Base-by-base conservation (phyloP, 2,888 invertebrate species). In the Amphipoea oculea region DNA sequence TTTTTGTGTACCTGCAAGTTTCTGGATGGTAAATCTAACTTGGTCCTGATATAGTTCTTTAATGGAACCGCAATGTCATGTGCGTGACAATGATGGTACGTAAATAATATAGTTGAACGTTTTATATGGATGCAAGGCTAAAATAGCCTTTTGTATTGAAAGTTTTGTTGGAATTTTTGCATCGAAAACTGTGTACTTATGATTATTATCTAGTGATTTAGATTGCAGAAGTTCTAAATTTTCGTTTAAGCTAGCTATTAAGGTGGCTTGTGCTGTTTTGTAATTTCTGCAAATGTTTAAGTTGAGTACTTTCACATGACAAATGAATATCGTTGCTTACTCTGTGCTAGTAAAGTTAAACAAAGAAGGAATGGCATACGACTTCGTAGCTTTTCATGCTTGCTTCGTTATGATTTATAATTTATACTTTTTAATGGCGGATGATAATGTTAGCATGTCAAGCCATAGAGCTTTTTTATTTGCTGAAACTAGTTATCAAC, bases 11-110 rank as follows among this genome's bases (percentile, higher is more conserved):
- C 0, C 70, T 83, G 65, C 69, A 7, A 1, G 54, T 82, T 79
- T 20, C 2, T 3, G 17, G 66, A 62, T 70, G 45, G 83, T 69
- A 88, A 77, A 73, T 73, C 69, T 86, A 90, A 88, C 60, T 80
- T 93, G 90, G 94, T 93, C 86, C 82, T 92, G 92, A 92, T 94
- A 93, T 95, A 95, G 96, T 95, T 96, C 94, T 94, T 94, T 96
- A 96, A 96, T 96, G 96, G 96, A 95, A 94, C 94, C 91, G 93
- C 95, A 92, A 94, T 92, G 92, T 92, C 93, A 94, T 91, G 96
- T 96, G 96, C 96, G 96, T 96, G 96, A 96, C 96, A 96, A 96
- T 96, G 96, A 96, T 93, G 91, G 90, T 93, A 94, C 94, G 94
- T 96, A 94, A 95, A 95, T 95, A 96, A 93, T 93, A 93, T 92